phyloP scores from a whole-genome alignment of 2,113 vertebrate species.

The Cervus canadensis region DNA sequence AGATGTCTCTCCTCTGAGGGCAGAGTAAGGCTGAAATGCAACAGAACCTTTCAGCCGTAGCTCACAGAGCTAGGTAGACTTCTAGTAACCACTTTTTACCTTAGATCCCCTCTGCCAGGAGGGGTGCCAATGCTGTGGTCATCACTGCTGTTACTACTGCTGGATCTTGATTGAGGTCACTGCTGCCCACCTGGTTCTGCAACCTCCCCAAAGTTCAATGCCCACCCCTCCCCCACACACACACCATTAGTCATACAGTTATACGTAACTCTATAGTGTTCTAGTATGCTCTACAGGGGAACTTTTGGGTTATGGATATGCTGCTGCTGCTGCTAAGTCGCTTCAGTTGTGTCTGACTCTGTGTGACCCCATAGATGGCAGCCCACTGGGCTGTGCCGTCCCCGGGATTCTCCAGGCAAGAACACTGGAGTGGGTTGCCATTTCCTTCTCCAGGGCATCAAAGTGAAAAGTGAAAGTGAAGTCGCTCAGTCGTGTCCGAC shows the following conservation, averaged over 20 bases:
- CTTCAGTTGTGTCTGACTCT: accelerated
- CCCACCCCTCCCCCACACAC: too few relatives aligned
- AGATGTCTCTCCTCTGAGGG: neutral
- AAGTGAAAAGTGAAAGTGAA: neutral
- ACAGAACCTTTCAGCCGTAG: neutral
- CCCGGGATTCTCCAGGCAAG: neutral
- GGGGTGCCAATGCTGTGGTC: neutral
- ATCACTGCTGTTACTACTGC: neutral
- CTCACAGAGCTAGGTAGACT: neutral
- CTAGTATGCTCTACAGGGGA: neutral
- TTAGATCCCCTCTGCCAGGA: neutral
- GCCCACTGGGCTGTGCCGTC: neutral
- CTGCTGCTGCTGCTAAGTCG: neutral
- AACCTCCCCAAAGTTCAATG: neutral
- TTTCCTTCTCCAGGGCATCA: neutral
- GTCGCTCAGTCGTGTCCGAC: neutral
- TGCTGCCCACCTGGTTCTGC: neutral
- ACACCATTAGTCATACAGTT: neutral
- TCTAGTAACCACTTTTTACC: neutral
- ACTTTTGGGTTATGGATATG: neutral
- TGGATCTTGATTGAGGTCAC: neutral
- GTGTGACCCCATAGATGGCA: neutral
- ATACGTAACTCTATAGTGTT: neutral
- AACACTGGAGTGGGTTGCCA: neutral
- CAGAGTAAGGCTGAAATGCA: neutral